Evolutionary conservation across 2,888 invertebrate genomes (phyloP), one percentile per base, ranked within the genome.

Genomic region (Mythimna loreyi): DNA sequence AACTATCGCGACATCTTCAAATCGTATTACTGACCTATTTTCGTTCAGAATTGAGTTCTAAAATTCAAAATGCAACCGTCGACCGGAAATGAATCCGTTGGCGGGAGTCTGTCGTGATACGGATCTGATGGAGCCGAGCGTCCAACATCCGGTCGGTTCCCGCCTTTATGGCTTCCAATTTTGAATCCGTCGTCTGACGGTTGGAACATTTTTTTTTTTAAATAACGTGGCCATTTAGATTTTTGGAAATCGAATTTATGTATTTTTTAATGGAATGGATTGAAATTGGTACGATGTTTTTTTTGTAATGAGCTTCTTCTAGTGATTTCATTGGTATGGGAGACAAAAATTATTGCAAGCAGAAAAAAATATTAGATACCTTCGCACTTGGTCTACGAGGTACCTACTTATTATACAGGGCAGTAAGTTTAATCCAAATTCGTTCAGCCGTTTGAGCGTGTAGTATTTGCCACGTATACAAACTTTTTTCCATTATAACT

Each of bases 31-130:
- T 91, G 91, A 90, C 90, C 91, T 84, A 89, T 86, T 90, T 90
- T 84, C 87, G 75, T 75, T 73, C 75, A 75, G 84, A 89, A 91
- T 90, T 89, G 86, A 92, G 85, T 92, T 92, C 92, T 90, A 88
- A 92, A 93, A 93, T 93, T 93, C 93, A 92, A 93, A 93, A 94
- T 93, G 93, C 94, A 93, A 91, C 93, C 87, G 89, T 90, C 90
- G 86, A 92, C 90, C 94, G 94, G 95, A 95, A 95, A 95, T 95
- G 94, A 95, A 95, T 93, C 91, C 93, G 92, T 90, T 91, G 90
- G 93, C 92, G 91, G 91, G 89, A 92, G 91, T 91, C 92, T 91
- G 91, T 90, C 89, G 87, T 92, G 95, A 95, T 95, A 95, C 89
- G 88, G 94, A 95, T 95, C 95, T 94, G 94, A 94, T 94, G 92